Evolutionary conservation across 2,797 vertebrate species (phyloP), one percentile per base, ranked within the genome.

Genomic region (Pseudochaenichthys georgianus): DNA sequence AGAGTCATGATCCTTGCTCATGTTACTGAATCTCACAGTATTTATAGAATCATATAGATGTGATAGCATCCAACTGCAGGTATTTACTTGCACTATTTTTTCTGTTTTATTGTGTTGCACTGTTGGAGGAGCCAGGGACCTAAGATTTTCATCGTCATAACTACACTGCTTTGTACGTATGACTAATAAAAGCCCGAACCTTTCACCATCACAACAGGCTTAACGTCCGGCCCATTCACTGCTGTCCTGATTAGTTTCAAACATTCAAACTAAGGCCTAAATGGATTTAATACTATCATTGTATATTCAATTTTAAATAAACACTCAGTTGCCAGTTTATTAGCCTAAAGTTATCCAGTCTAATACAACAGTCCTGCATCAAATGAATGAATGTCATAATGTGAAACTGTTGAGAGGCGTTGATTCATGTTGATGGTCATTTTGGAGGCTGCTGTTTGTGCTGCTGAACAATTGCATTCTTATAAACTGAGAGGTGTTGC

Each of bases 1-100:
- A 73, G 17, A 70, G 19, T 60, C n/a, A 23, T 38, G 13, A 57
- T 58, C 21, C 55, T n/a, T 15, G 12, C 59, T 63, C 16, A n/a
- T 38, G 62, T 63, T 64, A 66, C 64, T 80, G 71, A 84, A 64
- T 69, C 31, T 83, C 46, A 43, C 70, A 64, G 53, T 10, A 50
- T 54, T 63, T 66, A 50, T 34, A 55, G 51, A 71, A 52, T 46
- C 21, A 54, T 65, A 53, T 55, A 42, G 17, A 72, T 46, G 19
- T 45, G 19, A 75, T 46, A 70, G 59, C 59, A 67, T 54, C 47
- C 3, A 46, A 16, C 57, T 57, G 61, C 13, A 28, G 1, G 28
- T 28, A 5, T 28, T 28, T 28, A 28, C 28, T 28, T 28, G 28
- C 28, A 28, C 4, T 28, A 5, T 28, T 5, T 28, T 28, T 5